Conservation (phyloP, 2,113 vertebrate genomes). For the Dissostichus mawsoni region DNA sequence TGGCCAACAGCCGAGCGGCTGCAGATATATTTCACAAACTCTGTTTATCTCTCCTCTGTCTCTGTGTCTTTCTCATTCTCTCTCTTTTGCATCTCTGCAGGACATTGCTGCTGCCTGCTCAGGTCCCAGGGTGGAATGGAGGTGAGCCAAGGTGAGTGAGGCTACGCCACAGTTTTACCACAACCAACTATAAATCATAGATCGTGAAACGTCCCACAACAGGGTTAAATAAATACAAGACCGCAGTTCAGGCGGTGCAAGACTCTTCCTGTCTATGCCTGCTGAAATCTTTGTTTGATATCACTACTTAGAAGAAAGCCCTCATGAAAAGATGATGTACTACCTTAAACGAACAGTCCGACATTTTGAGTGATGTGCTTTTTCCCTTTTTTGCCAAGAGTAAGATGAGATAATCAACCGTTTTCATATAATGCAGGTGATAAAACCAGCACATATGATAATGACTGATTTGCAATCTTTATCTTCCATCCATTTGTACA, state of each 20-base stretch:
- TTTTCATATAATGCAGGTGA: too few relatives aligned
- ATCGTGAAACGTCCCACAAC: conserved; percentile 25
- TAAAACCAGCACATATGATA: too few relatives aligned
- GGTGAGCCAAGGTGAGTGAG: conserved; percentile 35
- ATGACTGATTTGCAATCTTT: too few relatives aligned
- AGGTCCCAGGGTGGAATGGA: conserved; percentile 45
- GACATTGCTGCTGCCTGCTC: conserved; percentile 28
- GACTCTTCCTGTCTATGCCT: neutral
- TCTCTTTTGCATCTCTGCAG: conserved; percentile 49
- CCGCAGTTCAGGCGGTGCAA: conserved; percentile 13
- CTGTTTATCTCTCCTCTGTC: conserved; percentile 60
- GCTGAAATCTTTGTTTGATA: neutral
- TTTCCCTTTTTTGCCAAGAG: too few relatives aligned
- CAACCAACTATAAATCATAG: neutral
- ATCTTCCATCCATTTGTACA: too few relatives aligned
- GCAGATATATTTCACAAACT: conserved; percentile 66
- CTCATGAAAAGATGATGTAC: neutral
- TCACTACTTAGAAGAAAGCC: neutral
- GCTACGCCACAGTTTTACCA: neutral
- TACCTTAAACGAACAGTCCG: neutral
- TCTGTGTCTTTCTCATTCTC: conserved; percentile 34
- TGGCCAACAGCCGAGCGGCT: conserved; percentile 65
- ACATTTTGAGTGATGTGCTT: too few relatives aligned
- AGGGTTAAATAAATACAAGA: conserved; percentile 15
- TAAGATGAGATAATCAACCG: too few relatives aligned